Evolutionary conservation across 1,140 invertebrate genomes (phyloP).

Genomic region (Drosophila repleta): DNA sequence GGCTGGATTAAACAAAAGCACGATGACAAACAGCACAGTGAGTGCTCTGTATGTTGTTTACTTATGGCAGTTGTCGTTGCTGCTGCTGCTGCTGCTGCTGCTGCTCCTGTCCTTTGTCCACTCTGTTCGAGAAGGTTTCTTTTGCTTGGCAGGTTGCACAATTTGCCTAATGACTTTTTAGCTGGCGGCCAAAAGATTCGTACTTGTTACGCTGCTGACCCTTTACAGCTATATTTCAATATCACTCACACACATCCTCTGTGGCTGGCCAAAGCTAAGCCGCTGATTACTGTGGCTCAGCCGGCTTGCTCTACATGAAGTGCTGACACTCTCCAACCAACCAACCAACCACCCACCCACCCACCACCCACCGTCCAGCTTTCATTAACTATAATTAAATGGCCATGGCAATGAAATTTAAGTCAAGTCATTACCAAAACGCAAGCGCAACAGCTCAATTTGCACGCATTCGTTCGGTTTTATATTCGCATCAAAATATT

Average conservation of each 20-base stretch:
- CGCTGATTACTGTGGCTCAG: background rate
- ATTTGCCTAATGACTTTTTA: slow-evolving; percentile 70
- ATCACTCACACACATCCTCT: background rate
- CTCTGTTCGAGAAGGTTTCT: background rate
- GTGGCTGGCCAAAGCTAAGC: background rate
- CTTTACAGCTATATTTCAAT: background rate
- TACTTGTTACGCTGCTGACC: background rate
- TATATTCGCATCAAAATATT: slow-evolving; percentile 16
- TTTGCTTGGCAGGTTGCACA: slow-evolving; percentile 41
- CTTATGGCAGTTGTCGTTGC: slow-evolving; percentile 33
- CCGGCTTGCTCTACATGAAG: slow-evolving; percentile 1
- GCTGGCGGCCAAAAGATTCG: slow-evolving; percentile 31
- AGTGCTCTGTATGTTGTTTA: slow-evolving; percentile 24
- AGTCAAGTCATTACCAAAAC: slow-evolving; percentile 24
- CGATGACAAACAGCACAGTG: background rate
- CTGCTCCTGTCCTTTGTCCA: slow-evolving; percentile 1
- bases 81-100: slow-evolving; percentile 5
- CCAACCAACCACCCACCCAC: background rate
- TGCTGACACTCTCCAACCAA: background rate
- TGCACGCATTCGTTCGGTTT: background rate
- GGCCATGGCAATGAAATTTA: slow-evolving; percentile 21
- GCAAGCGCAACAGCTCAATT: background rate
- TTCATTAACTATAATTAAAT: slow-evolving; percentile 31
- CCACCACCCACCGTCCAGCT: background rate
- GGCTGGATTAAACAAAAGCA: background rate